These are phyloP conservation scores for Zootoca vivipara DNA, from an alignment of 2,113 vertebrate genomes.

Conservation along the genomic window DNA sequence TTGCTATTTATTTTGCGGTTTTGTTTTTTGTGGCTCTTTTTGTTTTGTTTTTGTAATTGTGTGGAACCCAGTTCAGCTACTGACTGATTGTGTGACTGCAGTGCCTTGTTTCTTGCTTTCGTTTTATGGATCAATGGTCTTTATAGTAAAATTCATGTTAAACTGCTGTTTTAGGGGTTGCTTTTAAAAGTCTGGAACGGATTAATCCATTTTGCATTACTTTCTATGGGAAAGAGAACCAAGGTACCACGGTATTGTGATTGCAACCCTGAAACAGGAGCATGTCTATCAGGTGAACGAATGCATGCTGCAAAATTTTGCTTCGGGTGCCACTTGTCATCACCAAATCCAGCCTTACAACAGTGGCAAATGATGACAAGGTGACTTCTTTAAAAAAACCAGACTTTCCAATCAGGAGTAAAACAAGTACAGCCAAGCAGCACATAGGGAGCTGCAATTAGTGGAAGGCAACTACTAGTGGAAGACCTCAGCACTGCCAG, in stretches of 20 bases:
- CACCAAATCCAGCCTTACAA: not conserved
- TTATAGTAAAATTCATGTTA: too few species aligned
- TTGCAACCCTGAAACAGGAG: not conserved
- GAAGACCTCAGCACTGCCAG: not conserved
- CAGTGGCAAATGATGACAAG: not conserved
- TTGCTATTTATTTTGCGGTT: too few species aligned
- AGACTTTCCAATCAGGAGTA: not conserved
- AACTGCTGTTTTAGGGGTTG: too few species aligned
- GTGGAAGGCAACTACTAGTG: not conserved
- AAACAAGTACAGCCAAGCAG: not conserved
- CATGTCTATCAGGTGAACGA: not conserved
- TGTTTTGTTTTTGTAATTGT: too few species aligned
- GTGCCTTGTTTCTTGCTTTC: too few species aligned
- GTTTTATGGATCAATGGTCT: too few species aligned
- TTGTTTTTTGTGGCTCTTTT: too few species aligned
- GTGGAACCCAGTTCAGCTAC: too few species aligned
- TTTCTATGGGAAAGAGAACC: too few species aligned
- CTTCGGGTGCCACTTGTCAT: not conserved
- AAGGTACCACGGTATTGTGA: not conserved
- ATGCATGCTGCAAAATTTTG: not conserved
- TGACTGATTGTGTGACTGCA: too few species aligned
- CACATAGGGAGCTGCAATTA: not conserved
- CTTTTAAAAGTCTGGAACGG: too few species aligned
- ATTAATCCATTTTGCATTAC: too few species aligned
- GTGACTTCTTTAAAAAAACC: not conserved